Base-by-base conservation (phyloP, 2,888 invertebrate genomes). In the Lordiphosa andalusiaca region DNA sequence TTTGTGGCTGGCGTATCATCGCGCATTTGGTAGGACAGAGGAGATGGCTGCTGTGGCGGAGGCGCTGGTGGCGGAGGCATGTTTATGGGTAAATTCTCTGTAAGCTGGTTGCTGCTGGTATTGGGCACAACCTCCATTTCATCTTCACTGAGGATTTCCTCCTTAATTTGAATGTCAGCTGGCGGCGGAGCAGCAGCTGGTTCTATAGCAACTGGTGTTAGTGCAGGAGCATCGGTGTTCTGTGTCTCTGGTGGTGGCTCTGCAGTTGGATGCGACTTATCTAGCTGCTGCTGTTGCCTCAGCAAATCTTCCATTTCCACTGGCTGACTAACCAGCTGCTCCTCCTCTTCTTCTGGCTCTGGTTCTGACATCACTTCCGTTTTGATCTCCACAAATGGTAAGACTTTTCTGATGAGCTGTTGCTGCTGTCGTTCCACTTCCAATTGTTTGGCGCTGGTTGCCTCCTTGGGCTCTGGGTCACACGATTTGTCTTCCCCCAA, bases 371-470 rank as follows among this genome's bases (percentile, higher is more conserved):
- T 25, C 3, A 84, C 58, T 54, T 88, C 89, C 6, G 73, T 82
- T 69, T 89, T 88, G n/a, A 89, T 84, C 44, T 86, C 85, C 6
- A 86, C 59, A 66, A 87, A 86, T 1, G 87, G 88, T 13, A 87
- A 69, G 13, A 88, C 77, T 35, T 80, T 84, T 19, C 74, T 69
- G 4, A 85, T 80, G 6, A 83, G 57, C 42, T 83, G 72, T 35
- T 73, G 67, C 37, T 83, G 81, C 46, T 68, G 83, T 30, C 69
- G 70, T 41, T 82, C 84, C 13, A 77, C 46, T 2, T 58, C 78
- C 2, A 4, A 55, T 10, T 53, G 39, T 4, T 53, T 56, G 2
- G 41, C 5, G 7, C 19, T 44, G 19, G 13, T 33, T 33, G 41
- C 12, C 12, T 63, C 53, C 25, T 3, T 36, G n/a, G 53, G 19